Evolutionary conservation across 2,113 vertebrate genomes (phyloP), one percentile per base, ranked within the genome.

Genomic region (Hippolais icterina): DNA sequence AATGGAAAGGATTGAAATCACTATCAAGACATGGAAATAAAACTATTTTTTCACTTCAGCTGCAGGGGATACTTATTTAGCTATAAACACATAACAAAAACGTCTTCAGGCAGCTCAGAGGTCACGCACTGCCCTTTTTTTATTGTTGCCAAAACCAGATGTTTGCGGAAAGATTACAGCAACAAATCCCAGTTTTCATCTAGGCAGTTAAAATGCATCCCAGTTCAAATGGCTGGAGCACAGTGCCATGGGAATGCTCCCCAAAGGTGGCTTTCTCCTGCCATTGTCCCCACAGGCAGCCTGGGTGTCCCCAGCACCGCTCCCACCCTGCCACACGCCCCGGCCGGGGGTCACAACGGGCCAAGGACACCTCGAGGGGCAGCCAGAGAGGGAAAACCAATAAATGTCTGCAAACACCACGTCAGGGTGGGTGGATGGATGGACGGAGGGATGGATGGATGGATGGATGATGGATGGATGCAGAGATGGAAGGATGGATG

Each of bases 261-360:
- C 63, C 41, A 47, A 16, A 37, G 10, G 27, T 7, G 41, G 5
- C 7, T 39, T 66, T 47, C 23, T 39, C 24, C 64, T 50, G 33
- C 47, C n/a, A 2, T 0, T 31, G 25, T 12, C 52, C 29, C 13
- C 53, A 29, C 12, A 29, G n/a, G n/a, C 41, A 56, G 35, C 31
- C 44, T 52, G 14, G 15, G 22, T 23, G 15, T 39, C 5, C 13
- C 23, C 35, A 68, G 8, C 46, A 33, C 6, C 20, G 39, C 42
- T 8, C 65, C 23, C 20, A 0, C 8, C 49, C 33, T 47, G 27
- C 46, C 63, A 35, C 1, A 1, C 2, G 11, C n/a, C 21, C 69
- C 65, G 75, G 5, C 28, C 60, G 12, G 1, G 1, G 24, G 8
- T 27, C 69, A 19, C 3, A 54, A 2, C 1, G 4, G 60, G 5